Evolutionary conservation across 1,140 invertebrate species (phyloP).

Genomic region (Samia ricini): DNA sequence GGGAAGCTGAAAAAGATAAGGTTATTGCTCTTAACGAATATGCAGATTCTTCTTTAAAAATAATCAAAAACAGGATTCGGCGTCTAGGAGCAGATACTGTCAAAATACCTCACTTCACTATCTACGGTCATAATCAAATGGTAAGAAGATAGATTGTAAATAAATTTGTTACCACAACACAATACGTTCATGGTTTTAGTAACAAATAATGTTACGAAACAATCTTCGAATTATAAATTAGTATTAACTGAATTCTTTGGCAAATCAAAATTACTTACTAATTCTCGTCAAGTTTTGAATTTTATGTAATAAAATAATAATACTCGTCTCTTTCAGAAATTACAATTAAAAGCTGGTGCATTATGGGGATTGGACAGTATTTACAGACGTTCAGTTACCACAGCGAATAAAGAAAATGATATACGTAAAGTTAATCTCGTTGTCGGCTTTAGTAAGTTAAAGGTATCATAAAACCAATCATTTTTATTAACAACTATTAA

Average conservation of each 20-base stretch:
- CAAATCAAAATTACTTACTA: too few relatives aligned
- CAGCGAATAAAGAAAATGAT: constrained; percentile 24
- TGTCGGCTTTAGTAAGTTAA: constrained; percentile 55
- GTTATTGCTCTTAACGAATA: constrained; percentile 36
- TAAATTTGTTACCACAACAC: too few relatives aligned
- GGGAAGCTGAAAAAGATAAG: constrained; percentile 46
- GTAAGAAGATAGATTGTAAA: too few relatives aligned
- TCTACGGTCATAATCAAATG: constrained; percentile 34
- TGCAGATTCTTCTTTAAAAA: constrained; percentile 32
- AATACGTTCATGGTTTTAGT: too few relatives aligned
- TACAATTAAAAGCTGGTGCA: constrained; percentile 40
- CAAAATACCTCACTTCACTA: constrained; percentile 41
- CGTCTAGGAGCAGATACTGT: constrained; percentile 31
- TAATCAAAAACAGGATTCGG: constrained; percentile 28
- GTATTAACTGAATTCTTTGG: too few relatives aligned
- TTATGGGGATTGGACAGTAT: constrained; percentile 52
- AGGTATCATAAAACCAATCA: constrained; percentile 38
- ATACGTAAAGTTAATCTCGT: constrained; percentile 43
- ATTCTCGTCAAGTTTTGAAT: too few relatives aligned
- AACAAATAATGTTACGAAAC: too few relatives aligned
- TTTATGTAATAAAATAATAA: too few relatives aligned
- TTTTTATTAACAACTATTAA: too few relatives aligned
- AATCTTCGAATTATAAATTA: too few relatives aligned
- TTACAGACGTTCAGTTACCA: constrained; percentile 51
- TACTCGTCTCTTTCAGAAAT: constrained; percentile 28